Evolutionary conservation across 1,140 invertebrate species (phyloP), one percentile per base, ranked within the genome.

Genomic region (Papilio polytes): DNA sequence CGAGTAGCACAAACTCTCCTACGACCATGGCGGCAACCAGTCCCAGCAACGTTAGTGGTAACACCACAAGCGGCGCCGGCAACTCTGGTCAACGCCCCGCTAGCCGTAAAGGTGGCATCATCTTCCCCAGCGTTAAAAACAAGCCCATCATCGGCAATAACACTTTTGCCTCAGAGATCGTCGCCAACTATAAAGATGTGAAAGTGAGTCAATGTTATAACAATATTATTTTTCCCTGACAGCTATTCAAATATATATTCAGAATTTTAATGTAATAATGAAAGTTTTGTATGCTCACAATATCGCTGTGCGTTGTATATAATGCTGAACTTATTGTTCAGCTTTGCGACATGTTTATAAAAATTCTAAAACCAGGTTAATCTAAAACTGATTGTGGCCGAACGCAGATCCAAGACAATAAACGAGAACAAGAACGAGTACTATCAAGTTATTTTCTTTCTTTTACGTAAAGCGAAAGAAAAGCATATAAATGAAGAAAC

Each of bases 111-210:
- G 96, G 97, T 22, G 97, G 97, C 66, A 96, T 98, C 85, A 98
- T 98, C 91, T 98, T 98, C 95, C 98, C 98, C 0, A 98, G 97
- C 85, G 97, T 98, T 15, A 98, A 98, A 91, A 98, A 98, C 90
- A 98, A 98, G 87, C 98, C 98, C 6, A 97, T 97, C 80, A 96
- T 97, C 44, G 96, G 97, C 9, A 98, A 98, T 94, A 97, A 97
- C 80, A 98, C 97, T 12, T 98, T 98, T 88, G 96, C 96, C 22
- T 97, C 96, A 7, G 97, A 98, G 85, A 95, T 97, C 81, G 95
- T 97, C 76, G 94, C 96, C 56, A 97, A 96, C 90, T 96, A 97
- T 86, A 97, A 97, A 94, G 97, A 98, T 89, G 96, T 98, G 83
- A 98, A 97, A 96, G 98, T 98, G 96, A 97, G 96, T 94, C 80